Conservation (phyloP, 2,888 invertebrate species). For the Amiota mariae region DNA sequence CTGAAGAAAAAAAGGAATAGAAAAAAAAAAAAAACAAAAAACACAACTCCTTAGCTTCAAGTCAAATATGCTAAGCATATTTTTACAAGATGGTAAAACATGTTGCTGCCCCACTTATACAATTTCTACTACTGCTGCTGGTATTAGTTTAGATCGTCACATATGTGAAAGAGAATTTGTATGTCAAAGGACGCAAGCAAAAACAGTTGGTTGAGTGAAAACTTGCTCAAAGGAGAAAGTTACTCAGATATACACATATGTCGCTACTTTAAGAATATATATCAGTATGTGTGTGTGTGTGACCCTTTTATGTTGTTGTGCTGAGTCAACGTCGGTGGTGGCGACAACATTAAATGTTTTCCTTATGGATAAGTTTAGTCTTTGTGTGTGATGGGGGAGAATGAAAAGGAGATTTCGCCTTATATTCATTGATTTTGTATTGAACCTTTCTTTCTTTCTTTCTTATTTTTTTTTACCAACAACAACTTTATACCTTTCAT, state of each 20-base stretch:
- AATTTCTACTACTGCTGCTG: neutral
- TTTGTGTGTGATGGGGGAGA: neutral
- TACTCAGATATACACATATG: neutral
- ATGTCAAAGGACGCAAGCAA: slow-evolving; percentile 13
- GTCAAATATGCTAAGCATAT: slow-evolving; percentile 50
- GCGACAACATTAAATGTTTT: neutral
- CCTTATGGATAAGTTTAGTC: neutral
- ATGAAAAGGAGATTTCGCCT: neutral
- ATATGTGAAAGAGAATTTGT: neutral
- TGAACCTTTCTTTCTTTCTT: slow-evolving; percentile 40
- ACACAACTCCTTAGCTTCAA: slow-evolving; percentile 36
- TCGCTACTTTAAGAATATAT: neutral
- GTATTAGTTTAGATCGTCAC: neutral
- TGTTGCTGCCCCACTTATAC: too few relatives aligned
- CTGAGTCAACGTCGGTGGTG: neutral
- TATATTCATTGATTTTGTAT: slow-evolving; percentile 43
- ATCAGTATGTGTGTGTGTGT: neutral
- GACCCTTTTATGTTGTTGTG: slow-evolving; percentile 1
- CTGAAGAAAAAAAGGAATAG: slow-evolving; percentile 30
- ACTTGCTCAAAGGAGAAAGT: slow-evolving; percentile 12
- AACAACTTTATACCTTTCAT: too few relatives aligned
- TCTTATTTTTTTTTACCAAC: too few relatives aligned
- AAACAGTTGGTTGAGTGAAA: slow-evolving; percentile 1
- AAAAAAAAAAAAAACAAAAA: slow-evolving; percentile 40
- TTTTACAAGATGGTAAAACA: neutral